phyloP scores from a whole-genome alignment of 1,140 invertebrate species.

The Zeugodacus cucurbitae region DNA sequence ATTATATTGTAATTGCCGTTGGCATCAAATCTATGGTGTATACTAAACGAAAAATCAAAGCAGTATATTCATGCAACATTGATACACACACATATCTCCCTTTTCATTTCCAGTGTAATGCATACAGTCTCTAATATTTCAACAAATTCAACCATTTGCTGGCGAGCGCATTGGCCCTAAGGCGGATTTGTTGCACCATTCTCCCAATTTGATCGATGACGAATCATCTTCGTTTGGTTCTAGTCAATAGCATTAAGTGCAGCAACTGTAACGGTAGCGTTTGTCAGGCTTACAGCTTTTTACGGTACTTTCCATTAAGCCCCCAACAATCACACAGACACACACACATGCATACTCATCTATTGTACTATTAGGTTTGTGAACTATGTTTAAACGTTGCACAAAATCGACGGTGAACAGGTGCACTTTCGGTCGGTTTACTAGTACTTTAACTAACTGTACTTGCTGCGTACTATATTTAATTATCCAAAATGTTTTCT shows the following conservation, averaged over 20 bases:
- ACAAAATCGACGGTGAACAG: not conserved
- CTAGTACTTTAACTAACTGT: not conserved
- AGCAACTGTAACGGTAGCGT: constrained; percentile 11
- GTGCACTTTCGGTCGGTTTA: not conserved
- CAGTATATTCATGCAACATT: not conserved
- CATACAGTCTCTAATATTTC: too few species aligned
- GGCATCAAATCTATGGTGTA: not conserved
- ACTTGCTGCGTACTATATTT: not conserved
- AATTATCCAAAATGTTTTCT: not conserved
- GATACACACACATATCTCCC: too few species aligned
- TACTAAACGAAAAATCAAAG: not conserved
- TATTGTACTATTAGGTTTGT: not conserved
- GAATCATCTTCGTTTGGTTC: not conserved
- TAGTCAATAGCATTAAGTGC: not conserved
- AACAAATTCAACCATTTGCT: not conserved
- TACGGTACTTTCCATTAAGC: not conserved
- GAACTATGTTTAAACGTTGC: not conserved
- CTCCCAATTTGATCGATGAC: not conserved
- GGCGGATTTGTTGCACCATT: not conserved
- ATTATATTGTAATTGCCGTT: not conserved
- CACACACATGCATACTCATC: not conserved
- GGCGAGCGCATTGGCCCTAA: not conserved
- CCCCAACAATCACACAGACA: not conserved
- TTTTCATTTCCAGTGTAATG: too few species aligned
- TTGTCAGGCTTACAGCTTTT: not conserved